Percentiles rank a stretch among this genome's conserved stretches.
phyloP scores from a whole-genome alignment of 2,888 invertebrate genomes.

The Odontothrips loti region DNA sequence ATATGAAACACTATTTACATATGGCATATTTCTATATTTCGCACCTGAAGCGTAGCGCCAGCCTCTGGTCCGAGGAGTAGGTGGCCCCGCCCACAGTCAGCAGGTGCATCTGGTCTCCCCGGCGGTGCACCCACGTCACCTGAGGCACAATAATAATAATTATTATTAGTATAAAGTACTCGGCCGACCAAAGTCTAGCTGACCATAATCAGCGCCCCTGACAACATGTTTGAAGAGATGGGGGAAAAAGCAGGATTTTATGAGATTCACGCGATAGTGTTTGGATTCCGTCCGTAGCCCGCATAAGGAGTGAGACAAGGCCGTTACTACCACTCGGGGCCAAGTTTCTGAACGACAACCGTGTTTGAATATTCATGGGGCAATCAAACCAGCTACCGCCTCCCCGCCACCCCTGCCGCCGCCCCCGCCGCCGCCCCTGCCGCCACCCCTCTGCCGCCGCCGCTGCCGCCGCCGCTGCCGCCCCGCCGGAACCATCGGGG shows the following conservation, averaged over 20 bases:
- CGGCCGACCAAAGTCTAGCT: too few species aligned
- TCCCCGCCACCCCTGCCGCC: neutral
- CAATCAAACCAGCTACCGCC: neutral
- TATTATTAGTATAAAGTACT: too few species aligned
- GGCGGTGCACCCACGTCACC: slow-evolving; percentile 60
- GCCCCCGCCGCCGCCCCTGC: neutral
- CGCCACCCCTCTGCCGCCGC: neutral
- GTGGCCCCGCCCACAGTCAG: slow-evolving; percentile 56
- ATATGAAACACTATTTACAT: too few species aligned
- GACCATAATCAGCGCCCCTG: too few species aligned
- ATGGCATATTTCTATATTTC: too few species aligned
- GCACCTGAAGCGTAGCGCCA: slow-evolving; percentile 54
- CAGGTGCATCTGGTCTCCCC: slow-evolving; percentile 55
- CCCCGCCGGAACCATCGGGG: neutral
- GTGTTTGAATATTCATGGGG: neutral
- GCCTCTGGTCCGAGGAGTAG: slow-evolving; percentile 57
- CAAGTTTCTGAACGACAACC: too few species aligned
- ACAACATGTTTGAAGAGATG: too few species aligned
- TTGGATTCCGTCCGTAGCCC: too few species aligned
- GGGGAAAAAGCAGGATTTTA: too few species aligned
- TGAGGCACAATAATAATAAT: slow-evolving; percentile 43
- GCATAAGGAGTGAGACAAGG: too few species aligned
- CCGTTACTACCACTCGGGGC: too few species aligned
- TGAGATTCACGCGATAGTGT: too few species aligned
- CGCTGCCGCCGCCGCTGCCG: neutral